These are phyloP conservation scores for Perccottus glenii DNA, from an alignment of 2,113 vertebrate genomes.

Conservation along the genomic window DNA sequence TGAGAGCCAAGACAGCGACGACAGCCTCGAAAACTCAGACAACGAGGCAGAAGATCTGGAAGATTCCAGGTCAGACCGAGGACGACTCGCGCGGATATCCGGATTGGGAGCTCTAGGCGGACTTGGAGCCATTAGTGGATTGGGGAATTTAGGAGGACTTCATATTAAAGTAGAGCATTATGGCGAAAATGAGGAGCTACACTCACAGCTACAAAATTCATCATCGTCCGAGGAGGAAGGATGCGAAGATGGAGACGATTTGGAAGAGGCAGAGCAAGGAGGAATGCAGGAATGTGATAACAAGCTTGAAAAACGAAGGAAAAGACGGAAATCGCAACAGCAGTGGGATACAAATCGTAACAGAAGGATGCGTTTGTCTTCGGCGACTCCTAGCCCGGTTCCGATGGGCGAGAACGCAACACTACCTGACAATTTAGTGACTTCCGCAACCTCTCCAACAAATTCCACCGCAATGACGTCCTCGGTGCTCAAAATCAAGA, in stretches of 20 bases:
- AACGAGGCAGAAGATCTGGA: constrained; percentile 86
- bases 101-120: constrained; percentile 77
- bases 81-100: constrained; percentile 39
- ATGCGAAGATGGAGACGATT: constrained; percentile 86
- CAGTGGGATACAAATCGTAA: constrained; percentile 88
- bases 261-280: constrained; percentile 86
- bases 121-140: constrained; percentile 79
- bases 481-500: constrained; percentile 98
- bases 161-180: constrained; percentile 98
- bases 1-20: constrained; percentile 95
- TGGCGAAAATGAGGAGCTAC: constrained; percentile 89
- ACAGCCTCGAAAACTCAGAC: constrained; percentile 94
- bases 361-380: constrained; percentile 86
- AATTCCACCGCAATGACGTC: constrained; percentile 75
- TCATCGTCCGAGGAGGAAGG: constrained; percentile 89
- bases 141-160: constrained; percentile 87
- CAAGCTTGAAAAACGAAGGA: constrained; percentile 90
- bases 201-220: constrained; percentile 85
- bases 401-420: constrained; percentile 80
- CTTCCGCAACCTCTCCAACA: constrained; percentile 85
- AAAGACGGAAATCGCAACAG: constrained; percentile 92
- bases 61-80: constrained; percentile 45
- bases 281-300: constrained; percentile 86
- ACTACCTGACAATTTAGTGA: constrained; percentile 87
- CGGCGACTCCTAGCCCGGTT: constrained; percentile 84